Conservation (phyloP, 2,113 vertebrate genomes). For the Lamprotornis superbus region DNA sequence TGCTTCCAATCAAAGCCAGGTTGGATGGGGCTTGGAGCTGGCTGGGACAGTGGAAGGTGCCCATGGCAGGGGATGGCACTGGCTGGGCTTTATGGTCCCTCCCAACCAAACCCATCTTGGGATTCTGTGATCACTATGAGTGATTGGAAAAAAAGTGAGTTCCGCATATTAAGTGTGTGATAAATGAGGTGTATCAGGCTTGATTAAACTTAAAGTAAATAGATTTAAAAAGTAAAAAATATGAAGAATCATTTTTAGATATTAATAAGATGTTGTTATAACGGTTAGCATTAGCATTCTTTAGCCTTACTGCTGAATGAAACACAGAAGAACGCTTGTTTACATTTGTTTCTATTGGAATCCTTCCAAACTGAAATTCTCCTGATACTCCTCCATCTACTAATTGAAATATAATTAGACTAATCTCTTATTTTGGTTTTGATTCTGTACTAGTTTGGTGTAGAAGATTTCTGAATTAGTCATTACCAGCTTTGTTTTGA, state of each 20-base stretch:
- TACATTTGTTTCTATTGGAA: not conserved
- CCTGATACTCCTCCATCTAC: not conserved
- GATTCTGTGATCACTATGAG: fast-evolving
- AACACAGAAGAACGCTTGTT: not conserved
- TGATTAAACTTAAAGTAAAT: not conserved
- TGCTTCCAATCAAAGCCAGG: not conserved
- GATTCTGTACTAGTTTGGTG: not conserved
- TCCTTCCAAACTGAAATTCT: not conserved
- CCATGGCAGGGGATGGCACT: not conserved
- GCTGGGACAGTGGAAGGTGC: not conserved
- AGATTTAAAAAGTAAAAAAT: not conserved
- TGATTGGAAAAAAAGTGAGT: not conserved
- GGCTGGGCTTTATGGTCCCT: fast-evolving
- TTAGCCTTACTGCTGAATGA: not conserved
- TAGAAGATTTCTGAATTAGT: not conserved
- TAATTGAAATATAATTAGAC: not conserved
- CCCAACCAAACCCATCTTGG: not conserved
- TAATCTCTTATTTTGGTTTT: not conserved
- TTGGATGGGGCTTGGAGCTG: fast-evolving
- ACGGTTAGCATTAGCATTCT: not conserved
- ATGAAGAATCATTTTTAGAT: not conserved
- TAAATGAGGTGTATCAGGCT: not conserved
- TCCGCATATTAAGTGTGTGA: not conserved
- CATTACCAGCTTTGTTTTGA: not conserved
- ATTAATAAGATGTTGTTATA: not conserved